These are phyloP conservation scores for Sinocyclocheilus anophthalmus DNA, from an alignment of 2,113 vertebrate genomes.

Conservation along the genomic window DNA sequence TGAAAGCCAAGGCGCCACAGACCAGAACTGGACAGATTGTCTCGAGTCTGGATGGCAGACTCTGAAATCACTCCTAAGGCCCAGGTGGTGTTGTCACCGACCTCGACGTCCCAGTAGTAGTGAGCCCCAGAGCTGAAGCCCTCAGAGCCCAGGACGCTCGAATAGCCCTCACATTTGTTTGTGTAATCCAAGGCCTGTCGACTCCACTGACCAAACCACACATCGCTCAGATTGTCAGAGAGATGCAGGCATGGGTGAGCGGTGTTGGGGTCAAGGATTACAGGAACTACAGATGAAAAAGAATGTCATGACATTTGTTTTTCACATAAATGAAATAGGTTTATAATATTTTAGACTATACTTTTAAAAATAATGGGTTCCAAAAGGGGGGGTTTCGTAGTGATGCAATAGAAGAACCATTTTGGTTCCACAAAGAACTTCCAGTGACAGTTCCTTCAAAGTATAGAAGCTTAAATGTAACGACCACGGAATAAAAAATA, in stretches of 20 bases:
- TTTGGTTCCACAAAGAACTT: too few relatives aligned
- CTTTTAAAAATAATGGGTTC: too few relatives aligned
- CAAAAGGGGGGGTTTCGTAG: too few relatives aligned
- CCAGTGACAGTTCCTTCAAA: too few relatives aligned
- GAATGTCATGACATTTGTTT: neutral
- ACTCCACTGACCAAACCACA: conserved; percentile 6
- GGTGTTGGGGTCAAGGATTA: conserved; percentile 57
- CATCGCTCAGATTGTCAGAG: conserved; percentile 38
- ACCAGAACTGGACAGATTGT: conserved; percentile 9
- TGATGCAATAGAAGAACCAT: too few relatives aligned
- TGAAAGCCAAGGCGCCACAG: conserved; percentile 46
- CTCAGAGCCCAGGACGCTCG: conserved; percentile 47
- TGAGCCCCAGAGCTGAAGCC: conserved; percentile 49
- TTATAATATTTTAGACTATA: neutral
- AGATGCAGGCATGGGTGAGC: conserved; percentile 53
- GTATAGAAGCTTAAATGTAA: too few relatives aligned
- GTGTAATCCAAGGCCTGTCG: neutral
- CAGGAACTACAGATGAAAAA: conserved; percentile 33
- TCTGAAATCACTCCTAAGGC: conserved; percentile 50
- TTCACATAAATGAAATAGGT: neutral
- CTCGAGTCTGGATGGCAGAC: conserved; percentile 30
- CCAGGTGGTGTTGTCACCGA: conserved; percentile 50
- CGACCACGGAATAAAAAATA: too few relatives aligned
- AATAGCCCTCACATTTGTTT: conserved; percentile 11
- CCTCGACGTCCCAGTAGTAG: conserved; percentile 58